A percentile compares a stretch with the other conserved stretches of the same genome.
phyloP scores from a whole-genome alignment of 2,797 vertebrate genomes.

The Thripadectes ignobilis region DNA sequence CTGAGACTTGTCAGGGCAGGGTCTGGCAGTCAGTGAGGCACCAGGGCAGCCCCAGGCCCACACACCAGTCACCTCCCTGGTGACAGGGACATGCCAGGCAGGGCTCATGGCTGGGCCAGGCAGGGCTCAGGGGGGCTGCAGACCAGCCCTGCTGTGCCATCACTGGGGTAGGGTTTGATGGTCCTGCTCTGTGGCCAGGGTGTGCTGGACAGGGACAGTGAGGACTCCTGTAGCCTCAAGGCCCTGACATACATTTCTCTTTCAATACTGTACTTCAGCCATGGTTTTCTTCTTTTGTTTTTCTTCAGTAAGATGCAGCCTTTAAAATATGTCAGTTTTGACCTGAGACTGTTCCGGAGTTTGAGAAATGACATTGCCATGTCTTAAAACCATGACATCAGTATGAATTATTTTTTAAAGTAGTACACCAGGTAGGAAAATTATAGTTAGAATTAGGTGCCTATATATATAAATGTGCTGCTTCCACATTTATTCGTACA shows the following conservation, averaged over 20 bases:
- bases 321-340: not conserved
- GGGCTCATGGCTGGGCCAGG: accelerated
- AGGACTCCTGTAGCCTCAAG: not conserved
- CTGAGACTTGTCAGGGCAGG: not conserved
- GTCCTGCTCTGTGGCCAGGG: not conserved
- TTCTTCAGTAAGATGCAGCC: not conserved
- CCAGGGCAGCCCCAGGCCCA: accelerated
- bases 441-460: not conserved
- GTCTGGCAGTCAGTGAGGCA: not conserved
- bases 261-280: not conserved
- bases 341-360: not conserved
- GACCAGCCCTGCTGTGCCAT: accelerated
- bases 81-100: too few relatives aligned
- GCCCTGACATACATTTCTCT: not conserved
- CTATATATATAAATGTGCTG: not conserved
- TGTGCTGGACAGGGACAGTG: not conserved
- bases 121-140: not conserved
- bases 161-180: accelerated
- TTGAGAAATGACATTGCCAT: not conserved
- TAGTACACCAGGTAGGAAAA: not conserved
- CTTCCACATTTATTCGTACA: not conserved
- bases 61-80: too few relatives aligned
- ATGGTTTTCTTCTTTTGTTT: not conserved
- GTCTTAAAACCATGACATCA: not conserved
- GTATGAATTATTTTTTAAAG: not conserved